Base-by-base conservation (phyloP, 2,797 vertebrate genomes). In the Octomys mimax region DNA sequence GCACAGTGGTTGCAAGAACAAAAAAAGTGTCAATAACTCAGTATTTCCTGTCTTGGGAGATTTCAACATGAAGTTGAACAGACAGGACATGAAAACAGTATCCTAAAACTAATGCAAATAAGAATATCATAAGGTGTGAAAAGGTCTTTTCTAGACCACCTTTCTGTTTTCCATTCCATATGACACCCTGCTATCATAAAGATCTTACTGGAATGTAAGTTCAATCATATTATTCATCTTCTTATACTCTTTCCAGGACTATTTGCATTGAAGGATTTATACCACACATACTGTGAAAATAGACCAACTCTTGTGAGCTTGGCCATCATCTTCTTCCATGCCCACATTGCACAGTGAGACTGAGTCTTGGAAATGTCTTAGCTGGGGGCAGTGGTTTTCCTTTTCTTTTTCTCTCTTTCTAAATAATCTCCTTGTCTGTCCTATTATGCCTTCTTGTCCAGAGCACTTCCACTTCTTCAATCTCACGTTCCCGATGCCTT, bases 41-140 rank as follows among this genome's bases (percentile, higher is more conserved):
- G 33, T 21, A 22, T 85, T 59, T 79, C 42, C 28, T 84, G 36
- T 95, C n/a, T 78, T 89, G 64, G 61, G n/a, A 87, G 57, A 91
- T 13, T 75, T 95, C 62, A 92, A 78, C 71, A 68, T 46, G 66
- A 95, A 68, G 19, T 49, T 85, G 49, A 89, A 49, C 19, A 87
- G 81, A 87, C 6, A 89, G 66, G 61, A 90, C 31, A 93, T 71
- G 75, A 64, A 92, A 95, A 82, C 10, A 77, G 82, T 73, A 66
- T n/a, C 42, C 70, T 93, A 87, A 92, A 94, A 95, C 62, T 64
- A 57, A 77, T 81, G 33, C 36, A 96, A 89, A 93, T 89, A 39
- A 95, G 57, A 61, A 22, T 70, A 84, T 54, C 87, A 79, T 59
- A 70, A 66, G 36, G 16, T 85, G 10, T 87, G 42, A 91, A 85